These are phyloP conservation scores for Falco novaeseelandiae DNA, from an alignment of 2,797 vertebrate species.

Conservation along the genomic window DNA sequence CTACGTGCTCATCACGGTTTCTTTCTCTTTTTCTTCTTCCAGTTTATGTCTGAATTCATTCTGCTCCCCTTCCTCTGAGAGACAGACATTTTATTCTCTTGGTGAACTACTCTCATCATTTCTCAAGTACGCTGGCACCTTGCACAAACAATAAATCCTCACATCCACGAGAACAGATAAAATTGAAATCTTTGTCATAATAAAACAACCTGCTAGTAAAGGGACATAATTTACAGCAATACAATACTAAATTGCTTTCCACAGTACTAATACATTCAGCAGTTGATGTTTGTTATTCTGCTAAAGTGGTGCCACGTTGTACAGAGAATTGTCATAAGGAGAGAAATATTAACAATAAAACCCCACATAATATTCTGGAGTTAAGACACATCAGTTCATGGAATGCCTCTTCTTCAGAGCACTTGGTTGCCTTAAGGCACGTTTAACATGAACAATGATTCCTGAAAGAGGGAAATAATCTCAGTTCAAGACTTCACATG, in stretches of 20 bases:
- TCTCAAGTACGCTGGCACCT: neutral
- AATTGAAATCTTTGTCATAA: slow-evolving; percentile 54
- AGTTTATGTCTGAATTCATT: neutral
- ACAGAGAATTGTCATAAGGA: neutral
- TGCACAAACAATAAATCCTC: slow-evolving; percentile 30
- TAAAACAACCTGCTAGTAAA: slow-evolving; percentile 52
- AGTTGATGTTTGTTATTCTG: slow-evolving; percentile 31
- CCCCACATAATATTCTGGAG: neutral
- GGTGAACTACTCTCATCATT: neutral
- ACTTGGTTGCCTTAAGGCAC: neutral
- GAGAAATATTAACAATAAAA: slow-evolving; percentile 29
- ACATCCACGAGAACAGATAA: neutral
- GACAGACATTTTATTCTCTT: neutral
- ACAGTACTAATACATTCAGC: neutral
- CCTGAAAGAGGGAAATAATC: neutral
- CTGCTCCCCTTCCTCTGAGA: neutral
- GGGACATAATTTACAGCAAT: slow-evolving; percentile 41
- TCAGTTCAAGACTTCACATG: neutral
- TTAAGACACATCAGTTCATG: neutral
- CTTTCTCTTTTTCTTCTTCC: neutral
- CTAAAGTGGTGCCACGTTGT: slow-evolving; percentile 7
- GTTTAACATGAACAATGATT: neutral
- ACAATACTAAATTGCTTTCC: slow-evolving; percentile 23
- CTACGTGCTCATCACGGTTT: neutral
- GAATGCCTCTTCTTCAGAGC: neutral